Base-by-base conservation (phyloP, 2,888 invertebrate genomes). In the Hecatera dysodea region DNA sequence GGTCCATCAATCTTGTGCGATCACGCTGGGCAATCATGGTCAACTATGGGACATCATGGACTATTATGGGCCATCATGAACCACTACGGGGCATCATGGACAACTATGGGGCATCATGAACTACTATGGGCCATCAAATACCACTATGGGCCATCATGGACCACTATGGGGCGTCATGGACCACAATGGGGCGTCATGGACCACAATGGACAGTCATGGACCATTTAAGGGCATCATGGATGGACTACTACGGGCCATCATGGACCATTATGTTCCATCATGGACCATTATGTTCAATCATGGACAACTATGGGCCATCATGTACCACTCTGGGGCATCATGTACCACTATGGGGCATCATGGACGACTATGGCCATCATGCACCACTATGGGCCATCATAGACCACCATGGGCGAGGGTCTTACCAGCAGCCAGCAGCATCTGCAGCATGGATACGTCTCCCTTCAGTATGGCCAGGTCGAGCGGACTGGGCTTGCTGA, bases 391-490 rank as follows among this genome's bases (percentile, higher is more conserved):
- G 11, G 17, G 1, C 39, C 9, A 39, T 39, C 22, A 39, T 39
- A 1, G 9, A 22, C 5, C 36, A 36, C 29, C 11, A 11, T 3
- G 11, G 3, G 3, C 5, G 5, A 42, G 2, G 2, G 4, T 59
- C 81, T 92, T 90, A 98, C 98, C 98, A 87, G 97, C 97, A 84
- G 96, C 91, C 17, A 98, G 93, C n/a, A 98, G 96, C 93, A 97
- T 95, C 78, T 97, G 96, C 12, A 98, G 97, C 90, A 98, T 97
- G 7, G 96, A 93, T 0, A 97, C 97, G 86, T 98, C 98, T 19
- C 98, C 98, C 91, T 98, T 98, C 68, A 98, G 92, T 65, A 99
- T 98, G 1, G 99, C 98, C 79, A 98, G 96, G 91, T 99, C 98
- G 55, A 99, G 93, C 0, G 98, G 98, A 64, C 98, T 98, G 0